A percentile compares a stretch with the other conserved stretches of the same genome.
Evolutionary conservation across 2,113 vertebrate species (phyloP).

Genomic region (Heterocephalus glaber): DNA sequence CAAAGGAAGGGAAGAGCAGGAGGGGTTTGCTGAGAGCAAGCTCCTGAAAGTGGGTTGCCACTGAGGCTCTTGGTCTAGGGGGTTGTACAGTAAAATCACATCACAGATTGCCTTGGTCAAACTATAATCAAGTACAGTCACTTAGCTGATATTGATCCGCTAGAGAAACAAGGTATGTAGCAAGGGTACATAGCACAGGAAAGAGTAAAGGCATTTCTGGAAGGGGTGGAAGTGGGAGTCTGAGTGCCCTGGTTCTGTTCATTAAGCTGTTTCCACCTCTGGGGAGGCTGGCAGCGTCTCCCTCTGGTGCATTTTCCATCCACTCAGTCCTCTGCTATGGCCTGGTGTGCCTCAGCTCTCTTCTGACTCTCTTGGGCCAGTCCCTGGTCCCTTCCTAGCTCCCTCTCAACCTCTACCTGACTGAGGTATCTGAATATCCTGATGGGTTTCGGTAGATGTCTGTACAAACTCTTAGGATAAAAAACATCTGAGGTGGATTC

Average conservation of each 20-base stretch:
- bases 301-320: background rate
- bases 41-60: background rate
- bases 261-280: background rate
- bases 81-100: background rate
- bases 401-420: background rate
- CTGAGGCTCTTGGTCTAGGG: background rate
- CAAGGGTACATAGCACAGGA: background rate
- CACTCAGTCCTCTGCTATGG: fast-evolving
- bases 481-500: background rate
- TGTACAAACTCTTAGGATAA: background rate
- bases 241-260: background rate
- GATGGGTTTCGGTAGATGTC: background rate
- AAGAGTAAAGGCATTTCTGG: background rate
- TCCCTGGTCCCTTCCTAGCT: background rate
- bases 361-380: background rate
- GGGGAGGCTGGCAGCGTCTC: no score
- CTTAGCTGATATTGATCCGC: background rate
- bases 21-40: background rate
- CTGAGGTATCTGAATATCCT: background rate
- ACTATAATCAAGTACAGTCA: background rate
- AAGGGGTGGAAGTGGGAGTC: no score
- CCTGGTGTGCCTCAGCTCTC: background rate
- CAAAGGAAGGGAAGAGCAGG: background rate
- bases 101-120: background rate
- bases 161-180: background rate